Percentiles rank a stretch among this genome's conserved stretches.
Conservation (phyloP, 2,113 vertebrate genomes). For the Chascanopsetta lugubris region DNA sequence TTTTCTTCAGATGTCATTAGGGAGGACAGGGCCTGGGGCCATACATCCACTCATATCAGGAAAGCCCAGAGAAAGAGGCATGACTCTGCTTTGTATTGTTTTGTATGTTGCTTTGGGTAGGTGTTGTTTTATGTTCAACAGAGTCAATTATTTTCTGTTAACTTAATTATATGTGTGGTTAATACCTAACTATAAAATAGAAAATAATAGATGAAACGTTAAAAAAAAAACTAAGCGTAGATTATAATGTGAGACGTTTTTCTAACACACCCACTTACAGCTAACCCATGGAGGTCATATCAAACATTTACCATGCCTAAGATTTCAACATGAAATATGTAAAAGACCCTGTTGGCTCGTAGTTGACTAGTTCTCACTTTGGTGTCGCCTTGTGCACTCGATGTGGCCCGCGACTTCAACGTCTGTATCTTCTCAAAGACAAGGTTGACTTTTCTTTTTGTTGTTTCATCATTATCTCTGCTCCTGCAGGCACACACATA, state of each 20-base stretch:
- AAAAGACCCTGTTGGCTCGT: not conserved
- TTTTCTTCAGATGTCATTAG: too few species aligned
- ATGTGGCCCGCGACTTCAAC: conserved; percentile 92
- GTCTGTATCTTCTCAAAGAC: conserved; percentile 99
- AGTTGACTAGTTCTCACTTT: conserved; percentile 70
- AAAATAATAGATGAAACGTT: too few species aligned
- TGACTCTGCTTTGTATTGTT: too few species aligned
- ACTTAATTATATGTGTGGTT: too few species aligned
- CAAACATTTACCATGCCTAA: not conserved
- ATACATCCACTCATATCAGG: too few species aligned
- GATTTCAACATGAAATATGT: not conserved
- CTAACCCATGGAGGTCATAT: not conserved
- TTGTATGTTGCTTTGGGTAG: too few species aligned
- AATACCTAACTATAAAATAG: not conserved
- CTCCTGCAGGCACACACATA: conserved; percentile 80
- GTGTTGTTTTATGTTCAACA: too few species aligned
- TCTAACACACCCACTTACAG: not conserved
- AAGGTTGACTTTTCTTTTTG: conserved; percentile 95
- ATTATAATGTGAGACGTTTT: too few species aligned
- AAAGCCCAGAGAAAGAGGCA: too few species aligned
- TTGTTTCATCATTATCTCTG: conserved; percentile 91
- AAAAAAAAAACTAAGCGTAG: too few species aligned
- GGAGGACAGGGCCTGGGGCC: too few species aligned
- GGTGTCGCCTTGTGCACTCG: conserved; percentile 78
- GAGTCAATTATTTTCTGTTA: too few species aligned